Percentiles rank a stretch among this genome's conserved stretches.
Conservation (phyloP, 2,113 vertebrate species). For the Corythornis madagascariensis region DNA sequence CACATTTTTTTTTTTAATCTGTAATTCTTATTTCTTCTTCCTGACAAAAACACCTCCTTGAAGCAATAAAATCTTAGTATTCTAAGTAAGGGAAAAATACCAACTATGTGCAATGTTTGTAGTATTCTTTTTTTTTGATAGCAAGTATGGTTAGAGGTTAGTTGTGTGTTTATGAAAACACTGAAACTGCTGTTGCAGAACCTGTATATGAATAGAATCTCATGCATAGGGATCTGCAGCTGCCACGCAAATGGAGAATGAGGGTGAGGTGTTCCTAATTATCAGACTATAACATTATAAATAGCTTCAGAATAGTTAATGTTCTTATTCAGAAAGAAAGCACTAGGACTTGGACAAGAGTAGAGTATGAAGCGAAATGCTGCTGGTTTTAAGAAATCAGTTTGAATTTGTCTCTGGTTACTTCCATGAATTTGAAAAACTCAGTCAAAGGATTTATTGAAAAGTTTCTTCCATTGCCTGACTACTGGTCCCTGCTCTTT, state of each 20-base stretch:
- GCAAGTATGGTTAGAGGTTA: neutral
- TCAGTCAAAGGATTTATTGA: neutral
- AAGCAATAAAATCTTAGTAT: neutral
- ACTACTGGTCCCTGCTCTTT: neutral
- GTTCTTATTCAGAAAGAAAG: neutral
- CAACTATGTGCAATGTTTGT: neutral
- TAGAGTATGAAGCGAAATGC: neutral
- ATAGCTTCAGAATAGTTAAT: neutral
- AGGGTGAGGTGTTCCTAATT: neutral
- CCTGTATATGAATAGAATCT: neutral
- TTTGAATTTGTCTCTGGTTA: neutral
- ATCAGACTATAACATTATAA: neutral
- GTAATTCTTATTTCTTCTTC: neutral
- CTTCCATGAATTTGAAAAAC: neutral
- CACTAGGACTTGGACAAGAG: neutral
- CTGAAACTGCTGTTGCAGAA: neutral
- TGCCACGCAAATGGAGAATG: neutral
- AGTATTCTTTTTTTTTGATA: neutral
- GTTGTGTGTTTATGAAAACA: neutral
- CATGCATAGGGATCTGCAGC: rapidly evolving
- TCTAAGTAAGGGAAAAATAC: neutral
- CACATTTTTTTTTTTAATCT: neutral
- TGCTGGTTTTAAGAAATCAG: neutral
- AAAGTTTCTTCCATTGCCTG: neutral
- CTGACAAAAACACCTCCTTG: neutral